A percentile compares a stretch with the other conserved stretches of the same genome.
Conservation (phyloP, 2,113 vertebrate species). For the Nyctibius bracteatus region DNA sequence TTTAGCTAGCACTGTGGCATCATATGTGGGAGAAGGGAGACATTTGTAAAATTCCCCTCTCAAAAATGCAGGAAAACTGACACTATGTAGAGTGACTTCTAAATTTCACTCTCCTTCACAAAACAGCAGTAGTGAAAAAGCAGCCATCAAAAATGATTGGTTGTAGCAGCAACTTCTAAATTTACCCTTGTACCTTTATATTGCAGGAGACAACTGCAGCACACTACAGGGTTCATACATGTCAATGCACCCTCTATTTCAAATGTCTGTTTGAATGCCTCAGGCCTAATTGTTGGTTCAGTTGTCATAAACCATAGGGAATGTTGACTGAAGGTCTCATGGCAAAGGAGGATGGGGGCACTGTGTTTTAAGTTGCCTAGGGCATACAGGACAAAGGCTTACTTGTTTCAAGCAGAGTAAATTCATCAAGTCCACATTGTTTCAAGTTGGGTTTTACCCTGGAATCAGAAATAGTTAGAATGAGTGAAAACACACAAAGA, state of each 20-base stretch:
- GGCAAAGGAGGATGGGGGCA: neutral
- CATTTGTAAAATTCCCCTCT: neutral
- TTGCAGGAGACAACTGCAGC: neutral
- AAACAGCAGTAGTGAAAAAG: neutral
- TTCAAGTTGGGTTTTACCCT: neutral
- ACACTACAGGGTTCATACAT: neutral
- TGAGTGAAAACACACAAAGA: neutral
- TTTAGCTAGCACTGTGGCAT: neutral
- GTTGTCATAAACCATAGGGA: constrained; percentile 28
- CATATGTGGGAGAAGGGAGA: neutral
- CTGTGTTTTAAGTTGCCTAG: constrained; percentile 18
- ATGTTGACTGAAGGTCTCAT: constrained; percentile 43
- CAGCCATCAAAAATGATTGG: neutral
- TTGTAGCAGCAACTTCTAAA: neutral
- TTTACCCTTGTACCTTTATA: constrained; percentile 21
- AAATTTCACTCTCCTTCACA: neutral
- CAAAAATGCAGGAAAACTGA: neutral
- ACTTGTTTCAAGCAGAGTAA: constrained; percentile 35
- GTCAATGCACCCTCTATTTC: constrained; percentile 16
- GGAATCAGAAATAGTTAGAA: neutral
- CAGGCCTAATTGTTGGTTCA: constrained; percentile 29
- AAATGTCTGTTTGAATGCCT: constrained; percentile 53
- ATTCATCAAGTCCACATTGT: constrained; percentile 26
- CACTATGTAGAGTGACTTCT: neutral
- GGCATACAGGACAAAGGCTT: neutral